These are phyloP conservation scores for Struthio camelus DNA, from an alignment of 2,113 vertebrate species.

Conservation along the genomic window DNA sequence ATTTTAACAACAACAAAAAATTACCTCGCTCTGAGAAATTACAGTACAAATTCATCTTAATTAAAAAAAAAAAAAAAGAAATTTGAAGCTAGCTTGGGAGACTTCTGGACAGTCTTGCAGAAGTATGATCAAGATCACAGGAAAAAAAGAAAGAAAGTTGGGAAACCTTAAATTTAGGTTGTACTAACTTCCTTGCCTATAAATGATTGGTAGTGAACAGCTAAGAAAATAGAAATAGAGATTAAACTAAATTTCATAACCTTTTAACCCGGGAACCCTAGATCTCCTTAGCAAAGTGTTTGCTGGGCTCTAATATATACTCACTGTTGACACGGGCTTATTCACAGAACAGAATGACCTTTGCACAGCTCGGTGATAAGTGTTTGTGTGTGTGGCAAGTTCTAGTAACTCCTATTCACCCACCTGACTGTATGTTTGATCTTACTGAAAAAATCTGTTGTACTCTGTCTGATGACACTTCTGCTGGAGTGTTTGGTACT, in stretches of 20 bases:
- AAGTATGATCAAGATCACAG: neutral
- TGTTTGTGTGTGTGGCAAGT: neutral
- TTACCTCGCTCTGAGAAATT: slow-evolving; percentile 17
- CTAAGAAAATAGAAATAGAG: slow-evolving; percentile 22
- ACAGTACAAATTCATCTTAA: slow-evolving; percentile 29
- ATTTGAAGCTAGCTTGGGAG: slow-evolving; percentile 22
- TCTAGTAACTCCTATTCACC: neutral
- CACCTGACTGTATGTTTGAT: neutral
- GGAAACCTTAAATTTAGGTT: neutral
- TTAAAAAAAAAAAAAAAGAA: neutral
- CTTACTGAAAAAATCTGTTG: neutral
- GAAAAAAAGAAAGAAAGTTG: neutral
- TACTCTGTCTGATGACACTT: neutral
- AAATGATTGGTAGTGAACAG: neutral
- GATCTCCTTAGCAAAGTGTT: slow-evolving; percentile 36
- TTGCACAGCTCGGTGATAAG: slow-evolving; percentile 43
- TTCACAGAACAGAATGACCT: slow-evolving; percentile 43
- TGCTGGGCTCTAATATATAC: slow-evolving; percentile 30
- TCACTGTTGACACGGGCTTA: slow-evolving; percentile 56
- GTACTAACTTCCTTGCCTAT: neutral
- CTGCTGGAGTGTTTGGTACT: neutral
- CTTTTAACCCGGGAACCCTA: slow-evolving; percentile 53
- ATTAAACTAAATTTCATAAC: slow-evolving; percentile 56
- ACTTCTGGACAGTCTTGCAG: neutral
- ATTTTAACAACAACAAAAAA: neutral